A percentile compares a stretch with the other conserved stretches of the same genome.
phyloP scores from a whole-genome alignment of 2,888 invertebrate species.

The Drosophila rubida region DNA sequence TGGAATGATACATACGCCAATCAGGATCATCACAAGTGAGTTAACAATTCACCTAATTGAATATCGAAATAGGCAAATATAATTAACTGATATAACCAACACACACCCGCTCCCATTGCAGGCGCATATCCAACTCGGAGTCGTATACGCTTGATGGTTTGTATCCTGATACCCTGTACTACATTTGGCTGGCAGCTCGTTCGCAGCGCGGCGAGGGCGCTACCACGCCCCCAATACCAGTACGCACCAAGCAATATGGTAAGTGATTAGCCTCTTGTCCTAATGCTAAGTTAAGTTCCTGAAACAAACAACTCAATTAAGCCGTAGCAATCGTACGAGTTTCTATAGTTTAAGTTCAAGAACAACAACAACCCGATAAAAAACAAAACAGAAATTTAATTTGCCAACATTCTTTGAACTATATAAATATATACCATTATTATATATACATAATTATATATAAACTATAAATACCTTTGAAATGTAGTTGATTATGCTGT shows the following conservation, averaged over 20 bases:
- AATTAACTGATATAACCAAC: slow-evolving; percentile 2
- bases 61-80: slow-evolving; percentile 13
- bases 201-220: slow-evolving; percentile 97
- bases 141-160: slow-evolving; percentile 95
- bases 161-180: slow-evolving; percentile 98
- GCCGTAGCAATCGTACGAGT: slow-evolving; percentile 68
- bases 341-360: slow-evolving; percentile 65
- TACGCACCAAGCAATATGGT: slow-evolving; percentile 99
- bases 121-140: slow-evolving; percentile 92
- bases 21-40: slow-evolving; percentile 93
- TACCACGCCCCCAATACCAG: slow-evolving; percentile 96
- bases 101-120: slow-evolving; percentile 60
- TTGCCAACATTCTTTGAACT: slow-evolving; percentile 7
- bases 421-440: slow-evolving; percentile 31
- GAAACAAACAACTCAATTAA: slow-evolving; percentile 41
- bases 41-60: slow-evolving; percentile 32
- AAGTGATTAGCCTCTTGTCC: slow-evolving; percentile 86
- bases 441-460: slow-evolving; percentile 24
- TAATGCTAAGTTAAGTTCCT: slow-evolving; percentile 53
- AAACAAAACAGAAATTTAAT: slow-evolving; percentile 36
- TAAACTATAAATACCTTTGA: slow-evolving; percentile 32
- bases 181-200: slow-evolving; percentile 97
- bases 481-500: slow-evolving; percentile 67
- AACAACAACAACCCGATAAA: background rate
- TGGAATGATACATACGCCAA: slow-evolving; percentile 98